phyloP scores from a whole-genome alignment of 2,113 vertebrate genomes.

The Sardina pilchardus region DNA sequence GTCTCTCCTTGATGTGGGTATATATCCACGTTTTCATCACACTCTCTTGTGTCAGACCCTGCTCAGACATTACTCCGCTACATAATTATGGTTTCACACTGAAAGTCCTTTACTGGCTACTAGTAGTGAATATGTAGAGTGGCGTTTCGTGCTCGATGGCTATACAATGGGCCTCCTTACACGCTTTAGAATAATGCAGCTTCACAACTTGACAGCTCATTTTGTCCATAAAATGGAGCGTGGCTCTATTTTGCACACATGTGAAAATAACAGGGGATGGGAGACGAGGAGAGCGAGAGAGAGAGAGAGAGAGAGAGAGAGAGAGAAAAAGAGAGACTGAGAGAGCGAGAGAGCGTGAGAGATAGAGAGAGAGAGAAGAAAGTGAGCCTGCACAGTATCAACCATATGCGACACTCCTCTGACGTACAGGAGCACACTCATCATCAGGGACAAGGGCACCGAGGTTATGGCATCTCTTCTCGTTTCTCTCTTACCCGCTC shows the following conservation, averaged over 20 bases:
- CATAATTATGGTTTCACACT: neutral
- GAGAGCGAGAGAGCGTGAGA: neutral
- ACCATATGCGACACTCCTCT: neutral
- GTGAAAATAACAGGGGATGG: neutral
- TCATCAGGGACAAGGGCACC: constrained; percentile 28
- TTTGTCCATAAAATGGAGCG: neutral
- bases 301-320: neutral
- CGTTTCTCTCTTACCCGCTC: neutral
- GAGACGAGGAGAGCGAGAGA: neutral
- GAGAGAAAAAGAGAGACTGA: neutral
- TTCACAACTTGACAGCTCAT: neutral
- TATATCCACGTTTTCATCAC: neutral
- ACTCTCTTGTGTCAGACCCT: neutral
- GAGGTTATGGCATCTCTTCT: neutral
- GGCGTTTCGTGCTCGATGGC: neutral
- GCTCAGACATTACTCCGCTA: neutral
- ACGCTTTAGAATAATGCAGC: neutral
- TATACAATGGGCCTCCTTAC: neutral
- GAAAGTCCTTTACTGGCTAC: neutral
- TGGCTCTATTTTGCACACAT: neutral
- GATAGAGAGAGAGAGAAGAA: neutral
- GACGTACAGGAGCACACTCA: neutral
- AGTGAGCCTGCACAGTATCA: neutral
- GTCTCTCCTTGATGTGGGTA: neutral
- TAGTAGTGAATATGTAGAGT: neutral